These are phyloP conservation scores for Scaeva pyrastri DNA, from an alignment of 2,888 invertebrate species.

Conservation along the genomic window DNA sequence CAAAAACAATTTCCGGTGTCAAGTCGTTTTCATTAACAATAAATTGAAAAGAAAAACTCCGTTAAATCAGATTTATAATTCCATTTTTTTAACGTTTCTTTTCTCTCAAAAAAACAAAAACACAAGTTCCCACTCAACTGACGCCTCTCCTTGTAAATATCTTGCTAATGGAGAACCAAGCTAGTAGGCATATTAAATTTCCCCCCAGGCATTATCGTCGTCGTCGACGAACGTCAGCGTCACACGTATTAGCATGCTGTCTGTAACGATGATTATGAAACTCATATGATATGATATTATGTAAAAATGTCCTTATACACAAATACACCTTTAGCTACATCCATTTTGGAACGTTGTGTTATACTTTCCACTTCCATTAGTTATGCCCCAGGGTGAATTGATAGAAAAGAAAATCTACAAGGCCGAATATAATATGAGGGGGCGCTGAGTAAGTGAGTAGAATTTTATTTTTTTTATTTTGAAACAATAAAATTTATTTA, in stretches of 20 bases:
- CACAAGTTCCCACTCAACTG: constrained; percentile 13
- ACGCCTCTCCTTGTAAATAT: background rate
- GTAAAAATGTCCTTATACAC: background rate
- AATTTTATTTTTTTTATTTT: too few species aligned
- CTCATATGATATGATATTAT: constrained; percentile 5
- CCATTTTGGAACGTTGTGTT: constrained; percentile 36
- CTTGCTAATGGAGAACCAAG: constrained; percentile 21
- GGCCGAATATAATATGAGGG: background rate
- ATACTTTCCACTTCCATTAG: constrained; percentile 62
- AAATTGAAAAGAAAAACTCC: background rate
- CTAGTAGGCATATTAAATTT: constrained; percentile 28
- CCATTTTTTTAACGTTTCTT: background rate
- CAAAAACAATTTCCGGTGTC: constrained; percentile 26
- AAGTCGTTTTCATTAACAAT: background rate
- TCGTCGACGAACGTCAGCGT: too few species aligned
- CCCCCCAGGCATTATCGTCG: background rate
- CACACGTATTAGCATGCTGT: constrained; percentile 15
- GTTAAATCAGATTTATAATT: constrained; percentile 3
- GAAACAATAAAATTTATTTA: too few species aligned
- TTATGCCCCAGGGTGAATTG: constrained; percentile 6
- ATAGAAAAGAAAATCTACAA: background rate
- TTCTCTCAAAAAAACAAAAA: constrained; percentile 17
- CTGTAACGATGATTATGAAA: constrained; percentile 37
- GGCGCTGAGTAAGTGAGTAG: too few species aligned
- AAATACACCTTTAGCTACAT: constrained; percentile 7